Conservation (phyloP, 1,140 invertebrate species). For the Diorhabda elongata region DNA sequence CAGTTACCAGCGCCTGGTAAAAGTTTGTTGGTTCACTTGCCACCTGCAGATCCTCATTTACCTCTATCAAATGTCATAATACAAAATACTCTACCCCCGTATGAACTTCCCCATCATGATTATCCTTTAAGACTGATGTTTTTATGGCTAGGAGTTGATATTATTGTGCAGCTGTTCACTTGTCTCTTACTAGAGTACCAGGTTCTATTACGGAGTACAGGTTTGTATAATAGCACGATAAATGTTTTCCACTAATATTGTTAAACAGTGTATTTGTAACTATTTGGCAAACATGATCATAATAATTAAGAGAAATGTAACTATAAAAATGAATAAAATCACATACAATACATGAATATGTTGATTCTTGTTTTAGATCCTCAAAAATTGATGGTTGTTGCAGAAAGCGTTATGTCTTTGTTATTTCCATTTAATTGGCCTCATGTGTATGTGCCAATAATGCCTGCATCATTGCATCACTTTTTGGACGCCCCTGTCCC, state of each 20-base stretch:
- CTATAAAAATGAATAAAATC: no score
- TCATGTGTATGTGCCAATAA: slow-evolving; percentile 97
- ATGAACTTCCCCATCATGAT: slow-evolving; percentile 90
- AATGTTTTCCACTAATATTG: neutral
- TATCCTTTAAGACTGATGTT: slow-evolving; percentile 89
- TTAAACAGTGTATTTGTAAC: neutral
- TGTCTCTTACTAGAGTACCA: slow-evolving; percentile 96
- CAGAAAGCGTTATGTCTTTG: slow-evolving; percentile 86
- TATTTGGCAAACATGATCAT: neutral
- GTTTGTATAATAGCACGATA: slow-evolving; percentile 51
- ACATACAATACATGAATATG: no score
- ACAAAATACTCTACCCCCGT: slow-evolving; percentile 64
- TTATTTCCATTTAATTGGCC: slow-evolving; percentile 96
- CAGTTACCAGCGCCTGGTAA: slow-evolving; percentile 80
- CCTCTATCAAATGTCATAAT: slow-evolving; percentile 64
- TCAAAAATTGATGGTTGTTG: slow-evolving; percentile 93
- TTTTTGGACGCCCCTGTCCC: slow-evolving; percentile 99
- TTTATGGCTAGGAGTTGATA: slow-evolving; percentile 80
- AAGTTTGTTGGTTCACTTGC: slow-evolving; percentile 78
- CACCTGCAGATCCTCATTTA: slow-evolving; percentile 67
- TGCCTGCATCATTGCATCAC: slow-evolving; percentile 90
- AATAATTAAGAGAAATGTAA: no score
- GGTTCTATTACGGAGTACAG: slow-evolving; percentile 86
- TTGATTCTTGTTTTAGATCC: slow-evolving; percentile 63
- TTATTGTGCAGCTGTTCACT: slow-evolving; percentile 89